phyloP scores from a whole-genome alignment of 2,888 invertebrate species.

The Deilephila elpenor region DNA sequence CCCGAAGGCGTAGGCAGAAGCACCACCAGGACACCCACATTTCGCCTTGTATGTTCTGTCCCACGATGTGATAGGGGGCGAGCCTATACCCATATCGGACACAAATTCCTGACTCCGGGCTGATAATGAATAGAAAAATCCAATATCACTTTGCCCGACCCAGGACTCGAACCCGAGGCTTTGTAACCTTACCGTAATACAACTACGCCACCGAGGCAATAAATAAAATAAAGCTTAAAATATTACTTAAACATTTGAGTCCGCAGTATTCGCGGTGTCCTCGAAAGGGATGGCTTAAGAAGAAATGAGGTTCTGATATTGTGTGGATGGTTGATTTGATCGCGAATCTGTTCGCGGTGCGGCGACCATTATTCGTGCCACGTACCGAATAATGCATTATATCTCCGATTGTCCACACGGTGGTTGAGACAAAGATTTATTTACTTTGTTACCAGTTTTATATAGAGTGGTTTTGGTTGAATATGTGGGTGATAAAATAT shows the following conservation, averaged over 20 bases:
- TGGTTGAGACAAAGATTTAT: slow-evolving; percentile 7
- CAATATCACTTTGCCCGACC: no score
- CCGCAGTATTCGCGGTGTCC: slow-evolving; percentile 41
- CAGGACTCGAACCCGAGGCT: no score
- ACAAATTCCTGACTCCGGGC: no score
- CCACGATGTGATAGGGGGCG: no score
- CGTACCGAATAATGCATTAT: slow-evolving; percentile 21
- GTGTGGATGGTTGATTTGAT: slow-evolving; percentile 67
- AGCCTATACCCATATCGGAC: no score
- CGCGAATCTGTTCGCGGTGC: slow-evolving; percentile 61
- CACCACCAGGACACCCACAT: no score
- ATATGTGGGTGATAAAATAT: not conserved
- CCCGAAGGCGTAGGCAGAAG: no score
- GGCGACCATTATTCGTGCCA: slow-evolving; percentile 47
- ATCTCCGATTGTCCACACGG: slow-evolving; percentile 8
- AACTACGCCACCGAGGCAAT: no score
- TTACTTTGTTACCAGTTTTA: not conserved
- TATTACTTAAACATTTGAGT: slow-evolving; percentile 28
- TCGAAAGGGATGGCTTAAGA: slow-evolving; percentile 61
- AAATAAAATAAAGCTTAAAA: no score
- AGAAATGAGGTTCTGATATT: slow-evolving; percentile 77
- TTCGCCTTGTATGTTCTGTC: no score
- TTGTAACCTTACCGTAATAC: no score
- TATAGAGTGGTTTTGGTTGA: not conserved
- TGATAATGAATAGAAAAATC: no score